phyloP scores from a whole-genome alignment of 2,113 vertebrate genomes.

The Myotis brandtii region DNA sequence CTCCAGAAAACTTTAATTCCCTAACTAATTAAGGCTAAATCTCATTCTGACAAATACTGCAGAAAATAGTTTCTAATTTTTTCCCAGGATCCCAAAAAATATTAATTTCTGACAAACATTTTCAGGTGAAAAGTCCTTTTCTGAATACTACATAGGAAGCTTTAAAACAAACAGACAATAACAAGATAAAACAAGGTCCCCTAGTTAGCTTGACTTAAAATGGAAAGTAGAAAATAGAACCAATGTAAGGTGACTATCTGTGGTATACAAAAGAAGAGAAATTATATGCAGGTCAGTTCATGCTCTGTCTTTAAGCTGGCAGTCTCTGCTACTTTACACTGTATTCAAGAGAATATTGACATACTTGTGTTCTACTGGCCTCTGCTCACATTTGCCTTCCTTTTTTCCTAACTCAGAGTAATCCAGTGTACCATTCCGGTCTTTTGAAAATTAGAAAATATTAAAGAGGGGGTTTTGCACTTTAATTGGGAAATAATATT shows the following conservation, averaged over 20 bases:
- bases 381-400: slow-evolving; percentile 46
- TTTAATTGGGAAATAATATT: not conserved
- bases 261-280: not conserved
- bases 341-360: not conserved
- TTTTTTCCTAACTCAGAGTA: slow-evolving; percentile 25
- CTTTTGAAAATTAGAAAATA: not conserved
- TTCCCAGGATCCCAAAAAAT: not conserved
- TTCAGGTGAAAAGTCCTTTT: not conserved
- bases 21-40: slow-evolving; percentile 19
- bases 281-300: not conserved
- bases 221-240: slow-evolving; percentile 5
- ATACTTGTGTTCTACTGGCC: not conserved
- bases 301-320: not conserved
- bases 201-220: slow-evolving; percentile 16
- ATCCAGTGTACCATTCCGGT: not conserved
- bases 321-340: not conserved
- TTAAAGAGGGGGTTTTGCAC: not conserved
- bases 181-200: not conserved
- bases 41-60: slow-evolving; percentile 11
- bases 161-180: not conserved
- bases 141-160: not conserved
- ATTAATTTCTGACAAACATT: slow-evolving; percentile 52
- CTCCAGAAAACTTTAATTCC: not conserved
- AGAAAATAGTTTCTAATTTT: slow-evolving; percentile 2
- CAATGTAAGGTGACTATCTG: not conserved